These are phyloP conservation scores for Zygaena filipendulae DNA, from an alignment of 2,888 invertebrate species.

Conservation along the genomic window DNA sequence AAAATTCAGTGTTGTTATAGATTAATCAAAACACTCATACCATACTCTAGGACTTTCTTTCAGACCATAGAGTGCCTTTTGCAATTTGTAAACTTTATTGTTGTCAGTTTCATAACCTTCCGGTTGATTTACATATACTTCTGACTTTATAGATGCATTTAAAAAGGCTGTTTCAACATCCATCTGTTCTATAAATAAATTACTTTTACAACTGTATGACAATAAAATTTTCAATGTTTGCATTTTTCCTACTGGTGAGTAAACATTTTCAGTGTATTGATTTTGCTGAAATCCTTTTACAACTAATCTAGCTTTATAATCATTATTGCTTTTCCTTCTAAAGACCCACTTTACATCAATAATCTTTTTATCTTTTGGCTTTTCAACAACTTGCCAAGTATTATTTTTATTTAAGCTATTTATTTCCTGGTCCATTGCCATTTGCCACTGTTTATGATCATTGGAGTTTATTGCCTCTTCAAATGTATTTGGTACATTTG, in stretches of 20 bases:
- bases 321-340: conserved; percentile 21
- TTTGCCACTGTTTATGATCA: conserved; percentile 20
- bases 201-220: too few species aligned
- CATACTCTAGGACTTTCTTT: conserved; percentile 19
- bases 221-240: conserved; percentile 25
- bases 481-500: conserved; percentile 20
- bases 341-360: conserved; percentile 26
- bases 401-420: conserved; percentile 22
- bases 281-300: too few species aligned
- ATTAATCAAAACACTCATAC: conserved; percentile 18
- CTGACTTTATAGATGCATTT: conserved; percentile 18
- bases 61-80: conserved; percentile 22
- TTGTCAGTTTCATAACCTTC: conserved; percentile 20
- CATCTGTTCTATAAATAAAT: too few species aligned
- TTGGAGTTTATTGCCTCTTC: conserved; percentile 21
- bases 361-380: conserved; percentile 21
- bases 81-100: conserved; percentile 24
- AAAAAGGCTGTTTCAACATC: conserved; percentile 24
- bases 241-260: conserved; percentile 22
- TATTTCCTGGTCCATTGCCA: conserved; percentile 24
- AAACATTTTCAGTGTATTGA: too few species aligned
- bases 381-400: conserved; percentile 24
- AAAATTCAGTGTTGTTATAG: conserved; percentile 16
- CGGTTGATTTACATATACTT: conserved; percentile 24
- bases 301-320: too few species aligned